phyloP scores from a whole-genome alignment of 2,888 invertebrate species.

The Ferrisia virgata region DNA sequence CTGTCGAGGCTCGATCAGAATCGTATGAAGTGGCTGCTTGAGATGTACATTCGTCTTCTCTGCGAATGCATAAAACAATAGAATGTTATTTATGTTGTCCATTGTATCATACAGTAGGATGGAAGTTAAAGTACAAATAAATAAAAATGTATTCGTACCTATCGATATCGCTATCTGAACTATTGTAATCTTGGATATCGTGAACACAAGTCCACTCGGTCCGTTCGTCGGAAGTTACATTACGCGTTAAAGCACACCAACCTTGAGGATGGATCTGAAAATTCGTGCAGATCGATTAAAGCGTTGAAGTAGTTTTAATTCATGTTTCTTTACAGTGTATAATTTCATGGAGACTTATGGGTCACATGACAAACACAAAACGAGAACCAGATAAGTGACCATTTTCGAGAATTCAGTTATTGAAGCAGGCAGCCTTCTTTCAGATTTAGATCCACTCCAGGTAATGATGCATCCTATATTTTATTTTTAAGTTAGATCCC shows the following conservation, averaged over 20 bases:
- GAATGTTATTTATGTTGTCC: background rate
- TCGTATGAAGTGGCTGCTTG: background rate
- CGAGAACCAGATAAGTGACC: too few species aligned
- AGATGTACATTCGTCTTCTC: background rate
- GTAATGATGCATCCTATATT: too few species aligned
- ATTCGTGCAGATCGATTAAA: background rate
- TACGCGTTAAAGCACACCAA: slow-evolving; percentile 83
- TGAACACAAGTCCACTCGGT: slow-evolving; percentile 95
- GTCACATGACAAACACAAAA: too few species aligned
- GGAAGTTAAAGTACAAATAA: background rate
- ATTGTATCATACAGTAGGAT: too few species aligned
- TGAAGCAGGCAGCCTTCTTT: too few species aligned
- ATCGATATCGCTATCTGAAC: slow-evolving; percentile 47
- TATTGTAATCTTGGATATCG: slow-evolving; percentile 74
- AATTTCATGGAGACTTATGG: too few species aligned
- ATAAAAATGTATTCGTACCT: background rate
- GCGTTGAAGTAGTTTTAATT: too few species aligned
- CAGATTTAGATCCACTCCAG: too few species aligned
- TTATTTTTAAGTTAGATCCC: too few species aligned
- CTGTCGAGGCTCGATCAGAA: background rate
- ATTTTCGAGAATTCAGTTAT: too few species aligned
- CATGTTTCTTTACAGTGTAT: too few species aligned
- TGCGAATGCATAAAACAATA: background rate
- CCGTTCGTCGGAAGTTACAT: slow-evolving; percentile 78
- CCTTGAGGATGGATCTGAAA: slow-evolving; percentile 80